Percentiles rank a stretch among this genome's conserved stretches.
These are phyloP conservation scores for Liopterus haemorrhoidalis DNA, from an alignment of 2,888 invertebrate genomes.

Conservation along the genomic window DNA sequence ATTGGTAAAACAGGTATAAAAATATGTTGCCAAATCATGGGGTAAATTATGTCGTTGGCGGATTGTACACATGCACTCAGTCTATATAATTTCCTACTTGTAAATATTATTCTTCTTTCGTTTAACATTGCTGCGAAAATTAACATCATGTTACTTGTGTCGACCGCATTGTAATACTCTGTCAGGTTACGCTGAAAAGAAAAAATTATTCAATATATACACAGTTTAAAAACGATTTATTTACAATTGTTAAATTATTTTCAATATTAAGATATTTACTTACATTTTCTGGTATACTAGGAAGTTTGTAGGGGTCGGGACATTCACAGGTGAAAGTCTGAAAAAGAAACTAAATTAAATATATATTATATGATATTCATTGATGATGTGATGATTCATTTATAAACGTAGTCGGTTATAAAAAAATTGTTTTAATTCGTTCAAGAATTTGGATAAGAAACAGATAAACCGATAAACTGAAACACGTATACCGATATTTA, in stretches of 20 bases:
- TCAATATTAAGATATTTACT: slow-evolving; percentile 44
- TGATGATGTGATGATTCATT: neutral
- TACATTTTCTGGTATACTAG: slow-evolving; percentile 94
- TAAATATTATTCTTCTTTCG: slow-evolving; percentile 89
- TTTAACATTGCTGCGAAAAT: slow-evolving; percentile 93
- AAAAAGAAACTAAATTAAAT: slow-evolving; percentile 39
- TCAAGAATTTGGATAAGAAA: too few relatives aligned
- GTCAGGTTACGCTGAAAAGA: slow-evolving; percentile 83
- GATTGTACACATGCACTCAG: slow-evolving; percentile 92
- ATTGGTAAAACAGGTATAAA: slow-evolving; percentile 92
- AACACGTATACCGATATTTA: too few relatives aligned
- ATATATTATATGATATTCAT: neutral
- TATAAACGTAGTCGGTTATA: neutral
- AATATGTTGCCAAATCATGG: slow-evolving; percentile 99
- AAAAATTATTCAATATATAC: slow-evolving; percentile 11
- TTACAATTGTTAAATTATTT: slow-evolving; percentile 4
- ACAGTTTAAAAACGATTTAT: neutral
- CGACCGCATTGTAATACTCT: slow-evolving; percentile 97
- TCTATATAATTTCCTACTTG: slow-evolving; percentile 80
- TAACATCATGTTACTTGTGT: slow-evolving; percentile 88
- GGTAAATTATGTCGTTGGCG: slow-evolving; percentile 89
- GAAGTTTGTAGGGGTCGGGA: slow-evolving; percentile 76
- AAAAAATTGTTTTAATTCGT: slow-evolving; percentile 1
- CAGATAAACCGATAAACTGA: too few relatives aligned
- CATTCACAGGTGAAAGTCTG: slow-evolving; percentile 74